Evolutionary conservation across 2,797 vertebrate species (phyloP), one percentile per base, ranked within the genome.

Genomic region (Tangara arthus): DNA sequence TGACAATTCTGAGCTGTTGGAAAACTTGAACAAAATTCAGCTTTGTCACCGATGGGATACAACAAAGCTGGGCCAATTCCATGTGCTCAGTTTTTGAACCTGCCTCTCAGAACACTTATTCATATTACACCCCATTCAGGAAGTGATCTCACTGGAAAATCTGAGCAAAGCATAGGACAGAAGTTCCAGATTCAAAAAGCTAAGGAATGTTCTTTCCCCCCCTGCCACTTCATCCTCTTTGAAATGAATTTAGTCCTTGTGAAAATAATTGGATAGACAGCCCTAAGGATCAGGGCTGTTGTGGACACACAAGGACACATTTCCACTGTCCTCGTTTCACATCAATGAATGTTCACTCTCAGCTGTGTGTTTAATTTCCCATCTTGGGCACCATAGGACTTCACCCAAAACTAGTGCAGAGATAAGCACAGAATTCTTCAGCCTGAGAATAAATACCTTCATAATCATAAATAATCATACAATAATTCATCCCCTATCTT

Each of bases 61-160:
- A 0, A 5, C 61, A 66, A 85, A 87, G 47, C 65, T 70, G 49
- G 87, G 76, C 66, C 53, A 24, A 57, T 56, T 87, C 71, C 86
- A 47, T 50, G 47, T 75, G 55, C 65, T 57, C 69, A 72, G 90
- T 37, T 80, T 84, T 87, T 71, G 84, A 94, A 94, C 53, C 85
- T 91, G 82, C 60, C 69, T 86, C 89, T 90, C 37, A 87, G 73
- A 96, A 87, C 68, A 42, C 56, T 93, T 71, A 71, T 37, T 95
- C 69, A 65, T 60, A 46, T 82, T 91, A 75, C 32, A 15, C 55
- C 55, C 72, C n/a, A 32, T 46, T 87, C 85, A 95, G 95, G 92
- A 96, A 92, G 81, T 93, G 95, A 96, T 89, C 91, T 95, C 89
- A 80, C 61, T 93, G 95, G 95, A 96, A 97, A 96, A 80, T 75